Evolutionary conservation across 2,113 vertebrate species (phyloP).

Genomic region (Porphyrio hochstetteri): DNA sequence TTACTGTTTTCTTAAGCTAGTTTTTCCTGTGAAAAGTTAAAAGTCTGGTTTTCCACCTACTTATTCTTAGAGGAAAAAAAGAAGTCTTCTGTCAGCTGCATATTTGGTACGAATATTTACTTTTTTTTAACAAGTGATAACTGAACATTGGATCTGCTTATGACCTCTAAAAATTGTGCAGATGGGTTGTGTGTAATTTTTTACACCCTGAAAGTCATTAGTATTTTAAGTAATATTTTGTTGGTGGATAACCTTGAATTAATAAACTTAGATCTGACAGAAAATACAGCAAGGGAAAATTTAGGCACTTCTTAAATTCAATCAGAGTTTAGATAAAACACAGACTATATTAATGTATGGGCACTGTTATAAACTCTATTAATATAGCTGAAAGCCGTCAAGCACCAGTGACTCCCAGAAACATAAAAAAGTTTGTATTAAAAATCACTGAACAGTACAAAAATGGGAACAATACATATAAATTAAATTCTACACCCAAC

Average conservation of each 20-base stretch:
- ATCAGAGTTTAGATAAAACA: conserved; percentile 79
- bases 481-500: conserved; percentile 80
- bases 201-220: conserved; percentile 14
- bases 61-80: neutral
- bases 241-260: conserved; percentile 67
- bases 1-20: conserved; percentile 36
- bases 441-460: conserved; percentile 85
- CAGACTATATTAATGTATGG: conserved; percentile 78
- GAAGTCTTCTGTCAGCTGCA: neutral
- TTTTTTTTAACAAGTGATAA: neutral
- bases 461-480: conserved; percentile 84
- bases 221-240: conserved; percentile 64
- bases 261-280: conserved; percentile 69
- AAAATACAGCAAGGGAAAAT: conserved; percentile 66
- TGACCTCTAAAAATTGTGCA: neutral
- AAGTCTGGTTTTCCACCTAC: neutral
- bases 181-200: neutral
- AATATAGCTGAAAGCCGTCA: conserved; percentile 82
- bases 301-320: conserved; percentile 78
- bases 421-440: conserved; percentile 89
- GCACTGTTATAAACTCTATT: conserved; percentile 81
- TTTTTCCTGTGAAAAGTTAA: conserved; percentile 40
- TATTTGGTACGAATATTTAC: neutral
- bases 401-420: conserved; percentile 79
- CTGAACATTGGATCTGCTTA: neutral